phyloP scores from a whole-genome alignment of 2,888 invertebrate genomes.

The Itoplectis maculator region DNA sequence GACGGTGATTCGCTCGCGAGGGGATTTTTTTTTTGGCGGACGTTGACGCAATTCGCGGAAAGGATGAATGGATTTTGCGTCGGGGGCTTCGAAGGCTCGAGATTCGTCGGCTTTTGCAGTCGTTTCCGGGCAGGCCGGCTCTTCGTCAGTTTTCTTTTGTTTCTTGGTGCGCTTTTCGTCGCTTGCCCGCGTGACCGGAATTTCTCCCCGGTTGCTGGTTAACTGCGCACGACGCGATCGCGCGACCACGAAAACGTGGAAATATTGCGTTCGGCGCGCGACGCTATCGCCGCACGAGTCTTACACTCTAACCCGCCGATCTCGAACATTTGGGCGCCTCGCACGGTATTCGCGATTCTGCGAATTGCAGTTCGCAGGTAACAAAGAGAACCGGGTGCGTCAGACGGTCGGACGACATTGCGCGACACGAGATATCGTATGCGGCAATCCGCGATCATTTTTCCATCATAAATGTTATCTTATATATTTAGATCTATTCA shows the following conservation, averaged over 20 bases:
- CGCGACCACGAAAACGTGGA: not conserved
- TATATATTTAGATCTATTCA: not conserved
- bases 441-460: not conserved
- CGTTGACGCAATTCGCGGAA: no score
- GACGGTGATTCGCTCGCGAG: no score
- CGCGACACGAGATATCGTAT: not conserved
- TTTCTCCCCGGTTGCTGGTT: slow-evolving; percentile 7
- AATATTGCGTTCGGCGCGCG: not conserved
- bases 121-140: not conserved
- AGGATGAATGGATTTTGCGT: no score
- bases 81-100: not conserved
- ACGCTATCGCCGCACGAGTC: not conserved
- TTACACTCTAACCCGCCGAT: not conserved
- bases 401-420: not conserved
- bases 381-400: not conserved
- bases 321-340: not conserved
- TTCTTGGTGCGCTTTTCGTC: slow-evolving; percentile 1
- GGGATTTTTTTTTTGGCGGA: no score
- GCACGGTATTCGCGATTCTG: not conserved
- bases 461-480: not conserved
- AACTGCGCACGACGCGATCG: slow-evolving; percentile 10
- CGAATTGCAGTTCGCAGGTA: not conserved
- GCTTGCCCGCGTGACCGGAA: slow-evolving; percentile 6
- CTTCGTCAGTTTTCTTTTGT: not conserved
- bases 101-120: not conserved